Conservation (phyloP, 2,888 invertebrate species). For the Chrysomela aeneicollis region DNA sequence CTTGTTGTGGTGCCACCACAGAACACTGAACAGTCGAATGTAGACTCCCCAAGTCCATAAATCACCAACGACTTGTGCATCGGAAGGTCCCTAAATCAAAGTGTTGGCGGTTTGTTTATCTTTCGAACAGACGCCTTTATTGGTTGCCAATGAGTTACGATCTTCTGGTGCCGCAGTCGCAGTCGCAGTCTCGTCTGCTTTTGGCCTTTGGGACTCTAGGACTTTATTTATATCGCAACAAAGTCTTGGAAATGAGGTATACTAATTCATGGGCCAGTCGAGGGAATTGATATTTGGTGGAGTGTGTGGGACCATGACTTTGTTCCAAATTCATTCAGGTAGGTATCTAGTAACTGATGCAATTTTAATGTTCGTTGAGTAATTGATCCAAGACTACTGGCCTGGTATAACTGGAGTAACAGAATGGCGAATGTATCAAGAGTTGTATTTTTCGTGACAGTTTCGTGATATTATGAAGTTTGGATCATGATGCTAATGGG, state of each 20-base stretch:
- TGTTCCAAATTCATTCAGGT: background rate
- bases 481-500: too few species aligned
- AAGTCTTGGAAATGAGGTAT: slow-evolving; percentile 37
- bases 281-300: background rate
- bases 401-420: too few species aligned
- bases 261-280: background rate
- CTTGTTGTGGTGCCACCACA: background rate
- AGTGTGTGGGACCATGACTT: background rate
- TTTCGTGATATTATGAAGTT: too few species aligned
- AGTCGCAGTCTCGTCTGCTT: background rate
- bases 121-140: slow-evolving; percentile 51
- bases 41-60: slow-evolving; percentile 28
- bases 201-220: background rate
- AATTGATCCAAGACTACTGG: too few species aligned
- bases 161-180: slow-evolving; percentile 35
- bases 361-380: too few species aligned
- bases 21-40: background rate
- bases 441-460: too few species aligned
- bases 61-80: slow-evolving; percentile 36
- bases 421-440: too few species aligned
- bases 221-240: slow-evolving; percentile 52
- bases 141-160: slow-evolving; percentile 51
- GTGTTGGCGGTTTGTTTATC: slow-evolving; percentile 54
- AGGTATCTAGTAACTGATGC: too few species aligned
- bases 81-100: slow-evolving; percentile 46